phyloP scores from a whole-genome alignment of 2,113 vertebrate genomes.

The Grus americana region DNA sequence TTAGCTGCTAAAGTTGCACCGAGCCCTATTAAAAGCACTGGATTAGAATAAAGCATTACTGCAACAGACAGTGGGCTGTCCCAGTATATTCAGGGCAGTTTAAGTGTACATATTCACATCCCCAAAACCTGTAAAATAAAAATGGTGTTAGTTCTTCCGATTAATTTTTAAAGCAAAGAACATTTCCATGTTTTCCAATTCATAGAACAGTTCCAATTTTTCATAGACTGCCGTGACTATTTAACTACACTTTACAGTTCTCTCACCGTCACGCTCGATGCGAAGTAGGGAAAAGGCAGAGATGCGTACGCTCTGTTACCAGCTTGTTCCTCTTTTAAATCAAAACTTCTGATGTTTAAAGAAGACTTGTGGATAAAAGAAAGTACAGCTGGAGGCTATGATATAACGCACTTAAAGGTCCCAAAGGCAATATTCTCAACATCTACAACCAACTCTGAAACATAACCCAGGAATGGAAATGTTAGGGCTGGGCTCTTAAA shows the following conservation, averaged over 20 bases:
- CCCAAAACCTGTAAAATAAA: conserved; percentile 39
- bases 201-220: conserved; percentile 26
- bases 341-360: conserved; percentile 54
- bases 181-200: conserved; percentile 36
- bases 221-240: background rate
- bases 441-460: background rate
- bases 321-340: conserved; percentile 37
- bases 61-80: background rate
- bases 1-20: background rate
- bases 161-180: conserved; percentile 55
- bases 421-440: conserved; percentile 47
- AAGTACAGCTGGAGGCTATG: conserved; percentile 12
- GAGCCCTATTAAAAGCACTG: background rate
- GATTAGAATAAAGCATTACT: background rate
- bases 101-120: background rate
- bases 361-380: background rate
- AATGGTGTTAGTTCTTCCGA: conserved; percentile 4
- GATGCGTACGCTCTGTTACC: background rate
- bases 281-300: conserved; percentile 4
- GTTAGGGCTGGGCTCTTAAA: conserved; percentile 16
- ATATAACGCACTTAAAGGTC: conserved; percentile 43
- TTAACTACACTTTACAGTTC: conserved; percentile 39
- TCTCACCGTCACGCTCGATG: background rate
- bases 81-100: background rate
- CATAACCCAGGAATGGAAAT: background rate